phyloP scores from a whole-genome alignment of 2,888 invertebrate species.

The Drosophila incognita region DNA sequence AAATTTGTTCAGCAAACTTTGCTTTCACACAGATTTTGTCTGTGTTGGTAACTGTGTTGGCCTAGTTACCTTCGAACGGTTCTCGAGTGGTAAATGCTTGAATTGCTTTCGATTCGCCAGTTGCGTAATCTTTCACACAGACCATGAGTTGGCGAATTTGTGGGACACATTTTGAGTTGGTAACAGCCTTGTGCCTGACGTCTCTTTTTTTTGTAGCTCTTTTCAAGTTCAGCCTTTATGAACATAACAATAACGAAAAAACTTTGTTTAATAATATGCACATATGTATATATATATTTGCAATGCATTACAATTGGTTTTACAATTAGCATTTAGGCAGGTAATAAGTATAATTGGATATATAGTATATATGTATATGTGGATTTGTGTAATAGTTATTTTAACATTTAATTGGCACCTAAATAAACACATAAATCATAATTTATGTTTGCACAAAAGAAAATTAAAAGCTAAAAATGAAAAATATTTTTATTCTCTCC shows the following conservation, averaged over 20 bases:
- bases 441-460: slow-evolving; percentile 52
- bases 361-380: slow-evolving; percentile 1
- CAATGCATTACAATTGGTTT: slow-evolving; percentile 41
- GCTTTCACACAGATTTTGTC: slow-evolving; percentile 51
- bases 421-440: slow-evolving; percentile 36
- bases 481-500: slow-evolving; percentile 83
- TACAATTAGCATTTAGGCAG: slow-evolving; percentile 26
- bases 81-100: slow-evolving; percentile 65
- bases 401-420: slow-evolving; percentile 52
- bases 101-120: slow-evolving; percentile 59
- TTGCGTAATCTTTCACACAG: slow-evolving; percentile 57
- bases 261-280: slow-evolving; percentile 39
- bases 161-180: slow-evolving; percentile 22
- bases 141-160: slow-evolving; percentile 47
- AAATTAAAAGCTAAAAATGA: slow-evolving; percentile 82
- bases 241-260: slow-evolving; percentile 1
- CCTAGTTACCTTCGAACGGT: slow-evolving; percentile 73
- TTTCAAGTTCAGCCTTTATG: slow-evolving; percentile 59
- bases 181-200: slow-evolving; percentile 41
- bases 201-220: slow-evolving; percentile 18
- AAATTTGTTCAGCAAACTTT: slow-evolving; percentile 17
- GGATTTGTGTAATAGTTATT: slow-evolving; percentile 30
- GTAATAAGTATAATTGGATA: slow-evolving; percentile 12
- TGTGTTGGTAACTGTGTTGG: slow-evolving; percentile 41
- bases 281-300: slow-evolving; percentile 37